Base-by-base conservation (phyloP, 2,888 invertebrate genomes). In the Meliscaeva auricollis region DNA sequence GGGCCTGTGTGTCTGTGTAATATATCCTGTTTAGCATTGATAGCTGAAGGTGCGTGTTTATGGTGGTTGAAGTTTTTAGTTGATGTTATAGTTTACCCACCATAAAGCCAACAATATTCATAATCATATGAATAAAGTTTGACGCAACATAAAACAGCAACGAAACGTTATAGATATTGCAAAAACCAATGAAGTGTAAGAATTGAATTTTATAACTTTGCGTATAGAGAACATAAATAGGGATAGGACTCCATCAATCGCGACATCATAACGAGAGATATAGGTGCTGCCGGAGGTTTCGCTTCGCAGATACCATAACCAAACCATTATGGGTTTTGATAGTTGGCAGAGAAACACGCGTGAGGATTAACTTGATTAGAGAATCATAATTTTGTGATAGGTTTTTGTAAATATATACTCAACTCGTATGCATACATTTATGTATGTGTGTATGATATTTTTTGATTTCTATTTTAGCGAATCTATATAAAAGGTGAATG, bases 181-280 rank as follows among this genome's bases (percentile, higher is more conserved):
- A 77, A 60, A 20, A 48, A 32, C 26, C 44, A 66, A 38, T 73
- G 64, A 69, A 15, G 38, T 74, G 66, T 75, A 26, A 26, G 26
- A 72, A 84, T 75, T 79, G 79, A 83, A 75, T 84, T 84, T 75
- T 60, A 58, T 70, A 79, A 54, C 66, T 58, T 56, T 83, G 64
- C 50, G 56, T 56, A 60, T 66, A 46, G 44, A 46, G 44, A 35
- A 60, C 22, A 17, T n/a, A n/a, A n/a, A n/a, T n/a, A n/a, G n/a
- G n/a, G 26, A 26, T 26, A 26, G 15, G 22, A 0, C 26, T 0
- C 11, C 0, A 15, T 26, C n/a, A 56, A 46, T 62, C 13, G 20
- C 35, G 26, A 20, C 5, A n/a, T 9, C 5, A 38, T 38, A 20
- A 20, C 13, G 22, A 60, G 13, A n/a, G 8, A 66, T 64, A 11